Conservation (phyloP, 1,140 invertebrate species). For the Conopomorpha cramerella region DNA sequence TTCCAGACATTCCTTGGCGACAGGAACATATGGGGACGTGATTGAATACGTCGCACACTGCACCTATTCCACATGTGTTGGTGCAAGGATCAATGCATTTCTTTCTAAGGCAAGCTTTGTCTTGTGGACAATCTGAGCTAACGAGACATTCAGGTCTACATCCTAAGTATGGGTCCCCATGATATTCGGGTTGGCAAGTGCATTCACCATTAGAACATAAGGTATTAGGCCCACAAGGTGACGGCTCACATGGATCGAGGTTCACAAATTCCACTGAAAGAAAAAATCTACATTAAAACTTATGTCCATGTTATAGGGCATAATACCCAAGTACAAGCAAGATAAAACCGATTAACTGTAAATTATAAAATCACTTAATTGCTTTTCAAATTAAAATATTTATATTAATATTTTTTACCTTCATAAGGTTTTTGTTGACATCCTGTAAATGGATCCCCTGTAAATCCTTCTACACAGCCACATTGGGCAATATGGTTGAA, state of each 20-base stretch:
- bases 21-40: conserved; percentile 82
- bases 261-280: conserved; percentile 21
- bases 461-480: conserved; percentile 62
- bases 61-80: conserved; percentile 80
- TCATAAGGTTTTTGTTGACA: conserved; percentile 34
- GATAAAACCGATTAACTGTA: too few species aligned
- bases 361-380: too few species aligned
- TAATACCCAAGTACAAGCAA: too few species aligned
- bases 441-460: conserved; percentile 44
- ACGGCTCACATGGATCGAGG: conserved; percentile 36
- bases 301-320: too few species aligned
- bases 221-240: conserved; percentile 60
- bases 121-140: conserved; percentile 77
- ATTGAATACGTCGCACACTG: conserved; percentile 79
- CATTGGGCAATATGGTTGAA: conserved; percentile 79
- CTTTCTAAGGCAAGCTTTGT: conserved; percentile 78
- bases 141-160: conserved; percentile 80
- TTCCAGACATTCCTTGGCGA: conserved; percentile 70
- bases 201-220: conserved; percentile 63
- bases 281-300: too few species aligned
- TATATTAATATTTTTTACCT: too few species aligned
- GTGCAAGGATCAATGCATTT: conserved; percentile 85
- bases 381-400: too few species aligned
- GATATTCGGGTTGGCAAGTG: conserved; percentile 69
- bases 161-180: conserved; percentile 72